phyloP scores from a whole-genome alignment of 2,797 vertebrate genomes.

The Pipistrellus pygmaeus region DNA sequence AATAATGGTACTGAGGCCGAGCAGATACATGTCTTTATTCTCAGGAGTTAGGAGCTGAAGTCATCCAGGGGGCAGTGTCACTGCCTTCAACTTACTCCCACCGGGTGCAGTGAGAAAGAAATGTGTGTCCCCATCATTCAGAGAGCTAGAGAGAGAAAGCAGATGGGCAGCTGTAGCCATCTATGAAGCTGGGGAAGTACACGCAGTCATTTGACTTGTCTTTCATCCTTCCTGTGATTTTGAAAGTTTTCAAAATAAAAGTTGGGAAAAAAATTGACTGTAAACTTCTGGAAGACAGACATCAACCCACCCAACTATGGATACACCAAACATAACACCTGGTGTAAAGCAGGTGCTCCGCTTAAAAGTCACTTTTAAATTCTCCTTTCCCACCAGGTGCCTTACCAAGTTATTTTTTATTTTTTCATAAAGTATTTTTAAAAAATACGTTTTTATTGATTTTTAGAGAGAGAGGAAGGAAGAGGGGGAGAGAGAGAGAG shows the following conservation, averaged over 20 bases:
- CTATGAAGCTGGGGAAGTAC: not conserved
- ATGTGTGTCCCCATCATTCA: not conserved
- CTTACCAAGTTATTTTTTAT: not conserved
- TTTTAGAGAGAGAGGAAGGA: too few relatives aligned
- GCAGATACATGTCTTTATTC: not conserved
- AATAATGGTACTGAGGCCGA: not conserved
- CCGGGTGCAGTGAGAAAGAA: not conserved
- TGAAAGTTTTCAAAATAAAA: conserved; percentile 64
- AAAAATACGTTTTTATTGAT: too few relatives aligned
- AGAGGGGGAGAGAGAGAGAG: too few relatives aligned
- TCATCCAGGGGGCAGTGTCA: not conserved
- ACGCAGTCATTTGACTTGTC: not conserved
- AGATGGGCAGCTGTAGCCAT: not conserved
- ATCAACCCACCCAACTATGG: not conserved
- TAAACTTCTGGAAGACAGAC: not conserved
- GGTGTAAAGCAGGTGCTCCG: not conserved
- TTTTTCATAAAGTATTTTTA: too few relatives aligned
- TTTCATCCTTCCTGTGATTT: conserved; percentile 18
- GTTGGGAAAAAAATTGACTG: not conserved
- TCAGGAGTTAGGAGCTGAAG: not conserved
- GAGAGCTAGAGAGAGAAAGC: not conserved
- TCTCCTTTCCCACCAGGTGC: conserved; percentile 33
- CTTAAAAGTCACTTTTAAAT: conserved; percentile 54
- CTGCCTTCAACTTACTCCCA: not conserved
- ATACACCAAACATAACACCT: not conserved